Evolutionary conservation across 2,113 vertebrate species (phyloP).

Genomic region (Pholis gunnellus): DNA sequence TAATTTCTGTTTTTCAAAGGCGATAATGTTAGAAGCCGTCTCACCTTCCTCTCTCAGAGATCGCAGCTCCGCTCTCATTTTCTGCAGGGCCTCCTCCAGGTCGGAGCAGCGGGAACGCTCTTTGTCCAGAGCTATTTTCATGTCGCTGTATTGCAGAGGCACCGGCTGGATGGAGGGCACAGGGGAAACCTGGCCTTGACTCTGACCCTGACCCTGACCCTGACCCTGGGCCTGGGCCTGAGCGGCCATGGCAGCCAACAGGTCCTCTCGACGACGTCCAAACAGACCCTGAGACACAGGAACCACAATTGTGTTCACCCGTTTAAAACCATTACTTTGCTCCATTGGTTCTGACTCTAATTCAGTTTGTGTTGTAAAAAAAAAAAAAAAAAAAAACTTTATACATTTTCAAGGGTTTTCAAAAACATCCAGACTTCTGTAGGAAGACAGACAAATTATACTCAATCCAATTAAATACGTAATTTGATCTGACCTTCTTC

Average conservation of each 20-base stretch:
- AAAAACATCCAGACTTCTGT: background rate
- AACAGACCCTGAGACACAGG: constrained; percentile 92
- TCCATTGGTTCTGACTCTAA: background rate
- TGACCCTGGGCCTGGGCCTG: constrained; percentile 85
- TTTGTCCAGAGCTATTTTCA: constrained; percentile 97
- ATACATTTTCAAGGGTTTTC: background rate
- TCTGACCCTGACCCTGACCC: constrained; percentile 80
- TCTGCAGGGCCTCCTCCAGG: constrained; percentile 97
- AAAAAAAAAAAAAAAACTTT: too few relatives aligned
- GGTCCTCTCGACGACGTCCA: constrained; percentile 96
- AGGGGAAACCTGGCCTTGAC: constrained; percentile 83
- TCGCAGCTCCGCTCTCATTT: constrained; percentile 95
- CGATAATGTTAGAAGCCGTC: background rate
- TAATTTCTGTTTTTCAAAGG: background rate
- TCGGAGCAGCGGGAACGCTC: constrained; percentile 95
- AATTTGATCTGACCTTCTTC: constrained; percentile 91
- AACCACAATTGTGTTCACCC: background rate
- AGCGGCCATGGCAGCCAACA: constrained; percentile 88
- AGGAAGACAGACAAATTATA: background rate
- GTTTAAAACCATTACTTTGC: background rate
- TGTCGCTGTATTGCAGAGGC: constrained; percentile 97
- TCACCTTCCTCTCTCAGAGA: constrained; percentile 95
- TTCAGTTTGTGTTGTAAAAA: too few relatives aligned
- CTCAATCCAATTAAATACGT: background rate
- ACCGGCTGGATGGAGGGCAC: constrained; percentile 84